Conservation (phyloP, 92 coral and sea anemone species). For the Epizoanthus stellaris region DNA sequence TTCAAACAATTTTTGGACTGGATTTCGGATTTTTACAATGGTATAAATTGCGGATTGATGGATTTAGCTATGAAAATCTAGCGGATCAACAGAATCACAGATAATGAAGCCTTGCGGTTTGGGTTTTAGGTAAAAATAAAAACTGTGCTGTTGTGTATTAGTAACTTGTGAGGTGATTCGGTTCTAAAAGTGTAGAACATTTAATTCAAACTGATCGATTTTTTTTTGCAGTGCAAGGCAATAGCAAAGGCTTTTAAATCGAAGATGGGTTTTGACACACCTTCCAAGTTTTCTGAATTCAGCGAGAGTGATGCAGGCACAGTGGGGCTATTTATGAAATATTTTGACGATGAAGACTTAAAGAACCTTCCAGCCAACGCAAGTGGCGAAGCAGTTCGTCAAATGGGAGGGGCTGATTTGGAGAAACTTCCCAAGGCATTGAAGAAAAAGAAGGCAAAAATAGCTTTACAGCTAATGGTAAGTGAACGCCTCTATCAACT, state of each 20-base stretch:
- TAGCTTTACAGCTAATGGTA: slow-evolving; percentile 67
- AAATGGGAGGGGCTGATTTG: slow-evolving; percentile 64
- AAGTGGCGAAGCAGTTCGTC: slow-evolving; percentile 67
- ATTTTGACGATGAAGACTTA: slow-evolving; percentile 55
- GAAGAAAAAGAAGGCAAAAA: slow-evolving; percentile 41
- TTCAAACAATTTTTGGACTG: too few species aligned
- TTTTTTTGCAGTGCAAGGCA: slow-evolving; percentile 20
- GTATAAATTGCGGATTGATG: too few species aligned
- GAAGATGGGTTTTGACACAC: slow-evolving; percentile 10
- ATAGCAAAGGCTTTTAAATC: slow-evolving; percentile 25
- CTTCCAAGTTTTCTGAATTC: slow-evolving; percentile 5
- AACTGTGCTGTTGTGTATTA: too few species aligned
- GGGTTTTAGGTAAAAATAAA: too few species aligned
- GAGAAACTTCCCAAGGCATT: slow-evolving; percentile 55
- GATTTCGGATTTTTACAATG: too few species aligned
- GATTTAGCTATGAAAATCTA: too few species aligned
- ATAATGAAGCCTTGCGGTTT: too few species aligned
- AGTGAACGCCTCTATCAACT: neutral
- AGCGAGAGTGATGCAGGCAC: slow-evolving; percentile 43
- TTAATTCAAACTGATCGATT: neutral
- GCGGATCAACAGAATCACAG: too few species aligned
- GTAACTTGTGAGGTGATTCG: too few species aligned
- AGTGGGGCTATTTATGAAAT: slow-evolving; percentile 64
- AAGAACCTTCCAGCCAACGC: slow-evolving; percentile 51
- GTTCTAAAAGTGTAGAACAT: neutral